Evolutionary conservation across 2,888 invertebrate genomes (phyloP).

Genomic region (Heliconius hortense): DNA sequence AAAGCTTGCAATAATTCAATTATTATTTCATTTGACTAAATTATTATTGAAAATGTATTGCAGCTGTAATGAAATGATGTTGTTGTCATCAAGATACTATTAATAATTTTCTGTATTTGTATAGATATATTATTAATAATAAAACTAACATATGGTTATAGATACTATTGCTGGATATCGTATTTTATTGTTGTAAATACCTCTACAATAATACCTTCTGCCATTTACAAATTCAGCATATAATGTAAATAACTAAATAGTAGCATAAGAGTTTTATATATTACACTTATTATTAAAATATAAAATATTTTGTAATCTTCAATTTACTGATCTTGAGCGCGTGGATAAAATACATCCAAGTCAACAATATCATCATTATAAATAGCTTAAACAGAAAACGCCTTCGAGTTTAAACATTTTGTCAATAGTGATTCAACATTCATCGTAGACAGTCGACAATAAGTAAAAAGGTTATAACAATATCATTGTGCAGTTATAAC

Average conservation of each 20-base stretch:
- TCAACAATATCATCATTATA: slow-evolving; percentile 68
- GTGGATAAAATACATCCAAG: slow-evolving; percentile 50
- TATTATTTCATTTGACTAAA: too few relatives aligned
- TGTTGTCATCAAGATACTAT: not conserved
- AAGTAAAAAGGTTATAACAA: not conserved
- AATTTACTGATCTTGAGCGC: slow-evolving; percentile 53
- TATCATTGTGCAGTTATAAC: not conserved
- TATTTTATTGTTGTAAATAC: not conserved
- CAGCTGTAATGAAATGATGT: not conserved
- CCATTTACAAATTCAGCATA: not conserved
- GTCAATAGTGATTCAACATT: slow-evolving; percentile 50
- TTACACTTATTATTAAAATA: not conserved
- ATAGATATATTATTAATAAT: not conserved
- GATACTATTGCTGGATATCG: not conserved
- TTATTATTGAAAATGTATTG: not conserved
- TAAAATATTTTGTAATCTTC: slow-evolving; percentile 50
- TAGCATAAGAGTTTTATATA: not conserved
- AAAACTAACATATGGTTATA: not conserved
- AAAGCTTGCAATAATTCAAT: too few relatives aligned
- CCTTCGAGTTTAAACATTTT: slow-evolving; percentile 50
- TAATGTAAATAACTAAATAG: not conserved
- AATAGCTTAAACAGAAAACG: slow-evolving; percentile 60
- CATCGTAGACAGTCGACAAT: slow-evolving; percentile 31
- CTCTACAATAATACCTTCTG: not conserved
- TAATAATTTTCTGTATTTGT: not conserved